Conservation (phyloP, 2,888 invertebrate genomes). For the Desoria tigrina region DNA sequence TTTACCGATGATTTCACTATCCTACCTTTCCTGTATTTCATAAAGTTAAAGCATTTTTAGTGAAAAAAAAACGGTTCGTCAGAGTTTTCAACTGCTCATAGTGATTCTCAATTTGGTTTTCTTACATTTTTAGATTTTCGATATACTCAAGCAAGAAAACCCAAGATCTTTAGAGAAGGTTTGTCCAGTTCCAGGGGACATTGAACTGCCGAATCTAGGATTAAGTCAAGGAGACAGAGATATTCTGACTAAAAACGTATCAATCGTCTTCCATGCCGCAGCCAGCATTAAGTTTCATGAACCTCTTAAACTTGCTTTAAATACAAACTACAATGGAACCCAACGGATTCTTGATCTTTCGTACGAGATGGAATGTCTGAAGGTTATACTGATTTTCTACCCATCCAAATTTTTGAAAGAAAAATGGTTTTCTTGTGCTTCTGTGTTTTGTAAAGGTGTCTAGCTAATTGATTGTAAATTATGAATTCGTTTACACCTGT, state of each 20-base stretch:
- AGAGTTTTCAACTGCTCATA: too few species aligned
- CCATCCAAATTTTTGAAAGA: too few species aligned
- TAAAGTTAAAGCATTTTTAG: too few species aligned
- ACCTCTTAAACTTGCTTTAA: neutral
- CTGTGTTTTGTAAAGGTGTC: too few species aligned
- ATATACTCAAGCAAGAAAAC: neutral
- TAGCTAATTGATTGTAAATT: too few species aligned
- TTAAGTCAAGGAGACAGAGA: neutral
- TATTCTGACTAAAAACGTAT: neutral
- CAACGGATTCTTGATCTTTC: neutral
- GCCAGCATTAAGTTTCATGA: conserved; percentile 11
- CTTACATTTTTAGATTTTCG: conserved; percentile 20
- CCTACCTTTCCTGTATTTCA: too few species aligned
- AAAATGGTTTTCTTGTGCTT: too few species aligned
- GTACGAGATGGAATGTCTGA: neutral
- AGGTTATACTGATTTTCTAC: too few species aligned
- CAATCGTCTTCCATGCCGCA: conserved; percentile 12
- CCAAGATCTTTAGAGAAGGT: neutral
- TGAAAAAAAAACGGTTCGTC: too few species aligned
- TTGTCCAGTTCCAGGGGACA: neutral
- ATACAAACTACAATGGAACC: conserved; percentile 7
- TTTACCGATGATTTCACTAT: too few species aligned
- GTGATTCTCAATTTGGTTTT: too few species aligned
- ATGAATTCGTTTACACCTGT: too few species aligned
- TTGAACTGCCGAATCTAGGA: conserved; percentile 1